Base-by-base conservation (phyloP, 2,113 vertebrate genomes). In the Psittacula cyanocephala region DNA sequence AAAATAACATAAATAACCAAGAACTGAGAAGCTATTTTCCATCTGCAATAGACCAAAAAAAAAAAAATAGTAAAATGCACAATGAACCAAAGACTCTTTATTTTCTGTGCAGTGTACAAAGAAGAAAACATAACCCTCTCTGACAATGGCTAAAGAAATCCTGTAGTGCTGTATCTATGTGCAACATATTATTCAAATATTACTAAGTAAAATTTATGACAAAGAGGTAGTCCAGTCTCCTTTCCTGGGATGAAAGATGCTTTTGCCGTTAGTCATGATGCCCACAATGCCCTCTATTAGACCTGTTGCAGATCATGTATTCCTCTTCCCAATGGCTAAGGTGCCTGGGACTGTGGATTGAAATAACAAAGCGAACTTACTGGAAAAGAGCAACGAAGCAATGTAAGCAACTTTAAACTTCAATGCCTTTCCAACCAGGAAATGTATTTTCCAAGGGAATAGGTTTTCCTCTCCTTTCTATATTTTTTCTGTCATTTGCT, bases 401-500 rank as follows among this genome's bases (percentile, higher is more conserved):
- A 65, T 6, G 12, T 50, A 65, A 83, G 14, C 13, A 9, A 22
- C n/a, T 72, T 37, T 87, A 43, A 95, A 46, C 44, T 83, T 78
- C 76, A 80, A 57, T 37, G 43, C 8, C 35, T 71, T 93, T 76
- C 62, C 67, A 86, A 39, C 12, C 65, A 79, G 49, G 52, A 86
- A 91, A 86, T 78, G 17, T 79, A 49, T 88, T 94, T 94, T 95
- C 59, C 65, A 94, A 81, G 29, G 59, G 46, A 82, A 70, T 35
- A 68, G 14, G 29, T 85, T 93, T 89, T 74, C 33, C 17, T 88
- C 76, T 64, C 44, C 65, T 77, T 81, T 87, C 68, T 88, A 3
- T 69, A 80, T 55, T 35, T 89, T 91, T 88, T 95, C 53, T 89
- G 35, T 31, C 49, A 82, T 89, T 95, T 95, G 33, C 75, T 91